Evolutionary conservation across 2,888 invertebrate species (phyloP).

Genomic region (Stenotaenia linearis): DNA sequence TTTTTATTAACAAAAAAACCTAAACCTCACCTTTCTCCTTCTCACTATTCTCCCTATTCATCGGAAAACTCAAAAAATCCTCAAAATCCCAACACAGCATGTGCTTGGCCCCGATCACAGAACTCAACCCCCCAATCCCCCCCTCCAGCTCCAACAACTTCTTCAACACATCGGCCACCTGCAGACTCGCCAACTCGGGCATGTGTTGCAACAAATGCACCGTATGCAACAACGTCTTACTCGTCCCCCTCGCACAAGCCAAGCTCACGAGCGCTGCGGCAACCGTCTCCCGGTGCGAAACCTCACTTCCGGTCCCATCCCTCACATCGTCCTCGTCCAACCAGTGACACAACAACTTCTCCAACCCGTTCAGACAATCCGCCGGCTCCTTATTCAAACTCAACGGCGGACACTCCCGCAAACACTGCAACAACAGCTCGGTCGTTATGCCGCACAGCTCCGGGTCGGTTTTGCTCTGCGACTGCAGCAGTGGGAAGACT

Average conservation of each 20-base stretch:
- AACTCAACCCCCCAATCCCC: slow-evolving; percentile 30
- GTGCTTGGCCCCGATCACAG: slow-evolving; percentile 33
- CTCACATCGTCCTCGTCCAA: slow-evolving; percentile 42
- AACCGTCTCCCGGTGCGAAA: slow-evolving; percentile 41
- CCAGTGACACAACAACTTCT: slow-evolving; percentile 45
- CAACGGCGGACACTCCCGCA: slow-evolving; percentile 45
- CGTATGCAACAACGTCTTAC: slow-evolving; percentile 34
- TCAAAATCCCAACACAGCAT: slow-evolving; percentile 36
- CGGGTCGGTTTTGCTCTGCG: slow-evolving; percentile 45
- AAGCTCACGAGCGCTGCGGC: slow-evolving; percentile 46
- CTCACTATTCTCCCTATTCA: slow-evolving; percentile 28
- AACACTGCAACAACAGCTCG: slow-evolving; percentile 44
- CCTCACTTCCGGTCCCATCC: neutral
- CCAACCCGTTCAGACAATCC: slow-evolving; percentile 47
- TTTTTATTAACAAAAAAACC: neutral
- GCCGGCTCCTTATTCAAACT: slow-evolving; percentile 46
- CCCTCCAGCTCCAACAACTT: slow-evolving; percentile 35
- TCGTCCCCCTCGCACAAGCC: slow-evolving; percentile 43
- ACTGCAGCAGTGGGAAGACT: slow-evolving; percentile 46
- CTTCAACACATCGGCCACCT: slow-evolving; percentile 29
- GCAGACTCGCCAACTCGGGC: slow-evolving; percentile 28
- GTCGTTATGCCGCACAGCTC: slow-evolving; percentile 45
- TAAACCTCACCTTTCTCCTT: slow-evolving; percentile 28
- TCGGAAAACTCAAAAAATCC: slow-evolving; percentile 29
- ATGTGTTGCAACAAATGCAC: slow-evolving; percentile 34